Conservation (phyloP, 2,797 vertebrate genomes). For the Coranthus polyacanthus region DNA sequence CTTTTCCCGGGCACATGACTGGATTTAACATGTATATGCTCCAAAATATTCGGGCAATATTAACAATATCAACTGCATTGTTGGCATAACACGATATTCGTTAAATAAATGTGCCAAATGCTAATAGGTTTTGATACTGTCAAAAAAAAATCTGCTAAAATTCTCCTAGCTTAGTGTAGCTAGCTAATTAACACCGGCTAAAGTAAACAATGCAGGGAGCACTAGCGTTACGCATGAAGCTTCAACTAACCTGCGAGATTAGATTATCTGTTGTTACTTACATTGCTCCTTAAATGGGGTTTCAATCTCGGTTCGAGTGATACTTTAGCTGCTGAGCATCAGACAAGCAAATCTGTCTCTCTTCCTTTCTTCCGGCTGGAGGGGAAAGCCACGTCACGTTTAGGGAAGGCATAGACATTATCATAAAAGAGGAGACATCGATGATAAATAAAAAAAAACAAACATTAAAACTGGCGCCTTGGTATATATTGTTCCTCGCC, state of each 20-base stretch:
- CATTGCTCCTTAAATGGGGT: conserved; percentile 31
- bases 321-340: conserved; percentile 9
- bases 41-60: too few relatives aligned
- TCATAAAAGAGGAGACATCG: neutral
- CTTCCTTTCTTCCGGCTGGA: conserved; percentile 51
- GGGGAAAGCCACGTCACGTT: conserved; percentile 73
- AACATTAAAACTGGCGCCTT: rapidly evolving
- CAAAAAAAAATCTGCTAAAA: neutral
- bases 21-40: too few relatives aligned
- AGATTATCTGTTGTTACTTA: conserved; percentile 28
- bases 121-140: rapidly evolving
- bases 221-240: neutral
- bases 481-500: rapidly evolving
- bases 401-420: neutral
- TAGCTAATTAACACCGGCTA: neutral
- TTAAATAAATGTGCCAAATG: neutral
- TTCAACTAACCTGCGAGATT: rapidly evolving
- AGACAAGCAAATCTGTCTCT: neutral
- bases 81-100: neutral
- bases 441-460: neutral
- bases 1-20: too few relatives aligned
- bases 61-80: too few relatives aligned
- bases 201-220: rapidly evolving
- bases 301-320: conserved; percentile 1
- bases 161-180: neutral